Percentiles rank a stretch among this genome's conserved stretches.
These are phyloP conservation scores for Protonibea diacanthus DNA, from an alignment of 2,797 vertebrate species.

Conservation along the genomic window DNA sequence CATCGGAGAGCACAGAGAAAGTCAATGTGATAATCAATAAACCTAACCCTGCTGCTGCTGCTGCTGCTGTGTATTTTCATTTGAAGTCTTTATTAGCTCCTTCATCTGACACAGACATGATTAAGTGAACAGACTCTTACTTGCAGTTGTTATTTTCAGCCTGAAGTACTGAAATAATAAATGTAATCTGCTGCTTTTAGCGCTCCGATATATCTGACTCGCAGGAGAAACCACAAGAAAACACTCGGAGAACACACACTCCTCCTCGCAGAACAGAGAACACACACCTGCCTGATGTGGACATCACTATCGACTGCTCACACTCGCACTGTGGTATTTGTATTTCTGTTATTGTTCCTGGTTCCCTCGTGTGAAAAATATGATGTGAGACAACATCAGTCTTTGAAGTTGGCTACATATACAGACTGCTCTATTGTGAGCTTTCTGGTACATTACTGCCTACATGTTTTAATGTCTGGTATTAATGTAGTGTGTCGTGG, in stretches of 20 bases:
- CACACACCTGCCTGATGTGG: neutral
- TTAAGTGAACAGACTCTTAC: neutral
- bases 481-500: slow-evolving; percentile 33
- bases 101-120: neutral
- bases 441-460: slow-evolving; percentile 30
- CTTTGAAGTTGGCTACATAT: neutral
- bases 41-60: no score
- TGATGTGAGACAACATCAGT: neutral
- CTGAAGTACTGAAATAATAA: neutral
- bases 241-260: no score
- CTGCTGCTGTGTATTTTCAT: neutral
- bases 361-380: neutral
- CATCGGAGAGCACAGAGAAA: no score
- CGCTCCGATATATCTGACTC: neutral
- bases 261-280: neutral
- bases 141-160: neutral
- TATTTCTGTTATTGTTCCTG: neutral
- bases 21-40: no score
- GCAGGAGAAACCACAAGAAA: neutral
- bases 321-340: no score
- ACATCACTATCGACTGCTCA: neutral
- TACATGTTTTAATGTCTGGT: slow-evolving; percentile 23
- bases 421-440: neutral
- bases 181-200: neutral
- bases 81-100: neutral